phyloP scores from a whole-genome alignment of 1,140 invertebrate species.

The Eriocheir sinensis region DNA sequence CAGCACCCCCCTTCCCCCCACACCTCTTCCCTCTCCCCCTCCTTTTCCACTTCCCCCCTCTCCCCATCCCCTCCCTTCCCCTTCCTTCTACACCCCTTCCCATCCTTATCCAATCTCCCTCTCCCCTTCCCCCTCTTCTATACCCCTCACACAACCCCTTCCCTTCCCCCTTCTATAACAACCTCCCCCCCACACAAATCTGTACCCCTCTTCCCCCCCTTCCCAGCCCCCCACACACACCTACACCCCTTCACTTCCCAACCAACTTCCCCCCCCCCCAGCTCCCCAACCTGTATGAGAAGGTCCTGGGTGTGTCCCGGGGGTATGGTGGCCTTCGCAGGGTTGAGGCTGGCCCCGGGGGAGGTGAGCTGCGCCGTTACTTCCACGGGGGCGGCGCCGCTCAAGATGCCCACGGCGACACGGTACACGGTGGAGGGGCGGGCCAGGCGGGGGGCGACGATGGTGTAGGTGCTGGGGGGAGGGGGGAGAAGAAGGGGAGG shows the following conservation, averaged over 20 bases:
- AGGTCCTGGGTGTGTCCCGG: slow-evolving; percentile 79
- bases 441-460: slow-evolving; percentile 81
- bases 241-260: neutral
- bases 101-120: neutral
- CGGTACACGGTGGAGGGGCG: slow-evolving; percentile 81
- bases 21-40: neutral
- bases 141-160: too few relatives aligned
- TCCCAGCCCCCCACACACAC: neutral
- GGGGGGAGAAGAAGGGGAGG: neutral
- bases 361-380: slow-evolving; percentile 80
- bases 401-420: slow-evolving; percentile 80
- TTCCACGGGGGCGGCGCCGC: slow-evolving; percentile 73
- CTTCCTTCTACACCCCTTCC: neutral
- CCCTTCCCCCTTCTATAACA: too few relatives aligned
- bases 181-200: neutral
- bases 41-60: too few relatives aligned
- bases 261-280: neutral
- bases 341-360: slow-evolving; percentile 81
- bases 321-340: slow-evolving; percentile 78
- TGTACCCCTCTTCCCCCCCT: neutral
- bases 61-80: neutral
- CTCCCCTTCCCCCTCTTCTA: too few relatives aligned
- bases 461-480: slow-evolving; percentile 80
- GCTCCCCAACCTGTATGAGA: slow-evolving; percentile 80
- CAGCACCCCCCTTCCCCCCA: too few relatives aligned